A percentile compares a stretch with the other conserved stretches of the same genome.
These are phyloP conservation scores for Homarus americanus DNA, from an alignment of 1,140 invertebrate species.

Conservation along the genomic window DNA sequence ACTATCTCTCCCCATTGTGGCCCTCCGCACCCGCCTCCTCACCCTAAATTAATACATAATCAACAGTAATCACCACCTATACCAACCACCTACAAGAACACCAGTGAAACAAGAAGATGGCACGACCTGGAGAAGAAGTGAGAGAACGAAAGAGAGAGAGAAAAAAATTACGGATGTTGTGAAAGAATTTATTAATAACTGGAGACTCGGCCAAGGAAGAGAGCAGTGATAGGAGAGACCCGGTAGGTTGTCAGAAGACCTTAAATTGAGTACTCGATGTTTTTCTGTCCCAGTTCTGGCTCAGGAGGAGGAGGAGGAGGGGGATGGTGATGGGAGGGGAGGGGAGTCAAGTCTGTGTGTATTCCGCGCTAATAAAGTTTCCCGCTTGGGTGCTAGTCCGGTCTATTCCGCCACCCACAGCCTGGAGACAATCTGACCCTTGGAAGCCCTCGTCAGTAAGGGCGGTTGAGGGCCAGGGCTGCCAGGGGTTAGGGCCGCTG, in stretches of 20 bases:
- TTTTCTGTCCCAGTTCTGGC: constrained; percentile 51
- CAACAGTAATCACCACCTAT: constrained; percentile 26
- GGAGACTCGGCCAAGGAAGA: too few species aligned
- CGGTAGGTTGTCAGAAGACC: background rate
- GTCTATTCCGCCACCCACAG: constrained; percentile 20
- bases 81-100: too few species aligned
- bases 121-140: too few species aligned
- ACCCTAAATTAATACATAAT: constrained; percentile 42
- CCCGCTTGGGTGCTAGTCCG: constrained; percentile 34
- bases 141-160: too few species aligned
- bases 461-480: background rate
- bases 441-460: background rate
- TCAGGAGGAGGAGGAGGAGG: background rate
- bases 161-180: too few species aligned
- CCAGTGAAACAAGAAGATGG: too few species aligned
- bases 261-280: constrained; percentile 61
- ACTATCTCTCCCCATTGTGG: constrained; percentile 45
- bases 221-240: background rate
- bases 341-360: constrained; percentile 40
- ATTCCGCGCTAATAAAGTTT: constrained; percentile 70
- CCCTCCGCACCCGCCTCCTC: constrained; percentile 4
- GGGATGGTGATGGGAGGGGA: constrained; percentile 23
- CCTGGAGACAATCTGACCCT: constrained; percentile 16
- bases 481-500: constrained; percentile 4
- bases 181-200: too few species aligned